Conservation (phyloP, 2,113 vertebrate genomes). For the Ibidorhyncha struthersii region DNA sequence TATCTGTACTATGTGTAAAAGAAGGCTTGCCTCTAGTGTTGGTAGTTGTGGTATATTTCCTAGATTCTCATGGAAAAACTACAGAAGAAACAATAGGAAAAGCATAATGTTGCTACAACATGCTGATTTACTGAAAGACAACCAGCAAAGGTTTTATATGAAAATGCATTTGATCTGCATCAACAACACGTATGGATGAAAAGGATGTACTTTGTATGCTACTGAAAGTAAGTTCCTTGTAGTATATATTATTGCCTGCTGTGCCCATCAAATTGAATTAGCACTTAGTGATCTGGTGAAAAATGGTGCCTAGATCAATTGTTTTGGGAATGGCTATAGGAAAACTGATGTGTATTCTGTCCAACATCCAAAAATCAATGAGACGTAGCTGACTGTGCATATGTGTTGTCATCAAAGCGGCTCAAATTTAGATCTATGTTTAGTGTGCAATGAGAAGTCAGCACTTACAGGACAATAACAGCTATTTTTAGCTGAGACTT, state of each 20-base stretch:
- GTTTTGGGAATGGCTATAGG: background rate
- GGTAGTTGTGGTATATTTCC: background rate
- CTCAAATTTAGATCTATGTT: background rate
- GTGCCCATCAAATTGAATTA: constrained; percentile 64
- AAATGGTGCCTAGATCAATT: constrained; percentile 56
- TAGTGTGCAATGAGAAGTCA: background rate
- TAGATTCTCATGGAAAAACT: background rate
- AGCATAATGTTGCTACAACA: background rate
- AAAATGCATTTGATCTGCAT: constrained; percentile 38
- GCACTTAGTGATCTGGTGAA: constrained; percentile 42
- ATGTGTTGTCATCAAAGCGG: background rate
- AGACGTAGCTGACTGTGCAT: background rate
- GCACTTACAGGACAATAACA: background rate
- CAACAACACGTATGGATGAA: background rate
- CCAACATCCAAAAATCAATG: constrained; percentile 49
- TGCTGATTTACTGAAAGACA: background rate
- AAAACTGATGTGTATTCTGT: constrained; percentile 32
- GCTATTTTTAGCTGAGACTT: background rate
- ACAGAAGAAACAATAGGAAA: background rate
- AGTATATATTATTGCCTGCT: background rate
- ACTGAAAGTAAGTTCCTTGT: background rate
- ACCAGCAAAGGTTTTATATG: background rate
- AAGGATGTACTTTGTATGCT: background rate
- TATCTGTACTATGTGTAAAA: background rate
- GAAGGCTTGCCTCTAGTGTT: background rate